A percentile compares a stretch with the other conserved stretches of the same genome.
These are phyloP conservation scores for Eurosta solidaginis DNA, from an alignment of 1,140 invertebrate species.

Conservation along the genomic window DNA sequence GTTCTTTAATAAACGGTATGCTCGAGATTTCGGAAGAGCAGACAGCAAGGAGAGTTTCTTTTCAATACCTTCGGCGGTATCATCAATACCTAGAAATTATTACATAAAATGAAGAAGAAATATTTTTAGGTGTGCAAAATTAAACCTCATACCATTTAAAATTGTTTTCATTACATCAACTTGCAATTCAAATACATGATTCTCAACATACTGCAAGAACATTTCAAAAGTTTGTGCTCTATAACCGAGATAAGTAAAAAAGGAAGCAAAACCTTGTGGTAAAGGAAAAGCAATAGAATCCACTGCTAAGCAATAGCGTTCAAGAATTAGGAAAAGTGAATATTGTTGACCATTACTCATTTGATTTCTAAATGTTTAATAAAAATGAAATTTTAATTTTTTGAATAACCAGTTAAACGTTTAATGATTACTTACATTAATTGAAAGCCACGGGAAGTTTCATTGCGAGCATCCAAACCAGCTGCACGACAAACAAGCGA, in stretches of 20 bases:
- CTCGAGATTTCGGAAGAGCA: slow-evolving; percentile 73
- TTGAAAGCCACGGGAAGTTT: slow-evolving; percentile 75
- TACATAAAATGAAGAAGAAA: neutral
- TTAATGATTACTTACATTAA: slow-evolving; percentile 67
- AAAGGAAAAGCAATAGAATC: slow-evolving; percentile 81
- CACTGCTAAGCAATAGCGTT: slow-evolving; percentile 76
- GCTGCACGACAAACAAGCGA: slow-evolving; percentile 73
- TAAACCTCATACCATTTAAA: slow-evolving; percentile 67
- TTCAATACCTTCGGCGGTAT: slow-evolving; percentile 67
- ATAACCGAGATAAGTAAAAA: slow-evolving; percentile 84
- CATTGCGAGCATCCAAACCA: slow-evolving; percentile 67
- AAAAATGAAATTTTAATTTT: neutral
- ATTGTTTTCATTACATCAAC: slow-evolving; percentile 85
- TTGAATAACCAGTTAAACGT: neutral
- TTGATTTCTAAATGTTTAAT: slow-evolving; percentile 66
- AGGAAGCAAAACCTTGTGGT: slow-evolving; percentile 83
- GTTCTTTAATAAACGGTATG: slow-evolving; percentile 74
- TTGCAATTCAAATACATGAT: slow-evolving; percentile 82
- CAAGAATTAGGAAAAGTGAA: slow-evolving; percentile 73
- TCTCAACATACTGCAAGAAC: slow-evolving; percentile 79
- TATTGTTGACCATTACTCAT: slow-evolving; percentile 69
- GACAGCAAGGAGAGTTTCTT: slow-evolving; percentile 76
- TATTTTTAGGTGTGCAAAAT: neutral
- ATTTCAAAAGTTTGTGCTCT: slow-evolving; percentile 73
- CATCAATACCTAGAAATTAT: slow-evolving; percentile 68